Percentiles rank a stretch among this genome's conserved stretches.
phyloP scores from a whole-genome alignment of 2,113 vertebrate genomes.

The Emberiza fucata region DNA sequence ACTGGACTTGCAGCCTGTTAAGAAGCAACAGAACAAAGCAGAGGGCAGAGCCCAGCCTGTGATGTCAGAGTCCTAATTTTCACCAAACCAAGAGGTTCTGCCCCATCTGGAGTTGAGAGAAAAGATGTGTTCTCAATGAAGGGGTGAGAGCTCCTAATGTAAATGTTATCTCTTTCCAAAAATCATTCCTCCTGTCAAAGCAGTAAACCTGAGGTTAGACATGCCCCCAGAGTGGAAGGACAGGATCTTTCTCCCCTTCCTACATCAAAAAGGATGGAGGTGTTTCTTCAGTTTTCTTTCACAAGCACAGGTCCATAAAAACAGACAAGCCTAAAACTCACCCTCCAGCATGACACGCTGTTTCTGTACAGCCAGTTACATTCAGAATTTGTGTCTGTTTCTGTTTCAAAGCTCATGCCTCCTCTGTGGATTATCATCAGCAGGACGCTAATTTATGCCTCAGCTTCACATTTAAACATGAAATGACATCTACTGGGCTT shows the following conservation, averaged over 20 bases:
- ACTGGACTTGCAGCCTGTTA: not conserved
- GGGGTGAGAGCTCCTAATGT: not conserved
- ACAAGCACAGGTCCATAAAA: not conserved
- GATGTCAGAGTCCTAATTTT: not conserved
- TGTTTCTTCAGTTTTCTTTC: not conserved
- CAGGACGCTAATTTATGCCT: not conserved
- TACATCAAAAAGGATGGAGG: not conserved
- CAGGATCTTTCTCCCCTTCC: not conserved
- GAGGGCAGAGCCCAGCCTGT: not conserved
- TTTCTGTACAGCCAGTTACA: not conserved
- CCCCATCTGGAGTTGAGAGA: not conserved
- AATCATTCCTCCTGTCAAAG: not conserved
- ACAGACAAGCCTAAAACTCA: not conserved
- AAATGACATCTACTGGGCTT: constrained; percentile 5
- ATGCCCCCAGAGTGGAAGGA: not conserved
- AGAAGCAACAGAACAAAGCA: not conserved
- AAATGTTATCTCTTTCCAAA: not conserved
- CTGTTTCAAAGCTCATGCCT: not conserved
- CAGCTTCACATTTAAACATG: not conserved
- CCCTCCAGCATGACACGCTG: not conserved
- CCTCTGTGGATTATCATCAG: not conserved
- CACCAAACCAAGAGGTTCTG: not conserved
- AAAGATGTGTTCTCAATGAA: not conserved
- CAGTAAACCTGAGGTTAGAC: not conserved
- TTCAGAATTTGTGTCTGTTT: not conserved